Base-by-base conservation (phyloP, 2,797 vertebrate species). In the Astyanax mexicanus region DNA sequence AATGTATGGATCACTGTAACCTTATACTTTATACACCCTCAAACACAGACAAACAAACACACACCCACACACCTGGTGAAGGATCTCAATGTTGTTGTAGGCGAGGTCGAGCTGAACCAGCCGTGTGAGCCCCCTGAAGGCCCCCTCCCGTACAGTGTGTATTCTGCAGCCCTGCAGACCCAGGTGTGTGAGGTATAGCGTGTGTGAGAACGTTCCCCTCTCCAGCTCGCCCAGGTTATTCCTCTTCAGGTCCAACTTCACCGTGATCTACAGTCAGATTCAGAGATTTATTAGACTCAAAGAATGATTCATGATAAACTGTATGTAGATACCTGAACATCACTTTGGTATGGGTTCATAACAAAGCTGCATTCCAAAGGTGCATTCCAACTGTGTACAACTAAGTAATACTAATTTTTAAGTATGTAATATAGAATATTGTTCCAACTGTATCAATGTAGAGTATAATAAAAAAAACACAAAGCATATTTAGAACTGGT, bases 31-130 rank as follows among this genome's bases (percentile, higher is more conserved):
- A 40, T 40, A 35, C 32, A 35, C 32, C 3, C 6, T 3, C 4
- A 4, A 45, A 47, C 8, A 23, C 10, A 3, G 21, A 52, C n/a
- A n/a, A n/a, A n/a, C n/a, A n/a, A n/a, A n/a, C n/a, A n/a, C n/a
- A n/a, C 4, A 12, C 2, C 29, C 25, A 62, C 74, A 75, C 21
- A 91, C 93, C 90, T 98, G 96, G 71, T 94, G 95, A 69, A 99
- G 93, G 37, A 92, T 9, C 6, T 90, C 77, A 55, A 98, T 95
- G 66, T 86, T 85, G 64, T 98, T 98, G 85, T 91, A 88, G 58
- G 95, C 95, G 84, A 98, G 84, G 84, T 95, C 96, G 19, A 98
- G 93, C 32, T 91, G 91, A n/a, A 96, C 83, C 64, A 96, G 83
- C 12, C 95, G 95, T 2, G 94, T 93, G 66, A 99, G 93, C 1